Evolutionary conservation across 2,113 vertebrate species (phyloP), one percentile per base, ranked within the genome.

Genomic region (Microcebus tavaratra): DNA sequence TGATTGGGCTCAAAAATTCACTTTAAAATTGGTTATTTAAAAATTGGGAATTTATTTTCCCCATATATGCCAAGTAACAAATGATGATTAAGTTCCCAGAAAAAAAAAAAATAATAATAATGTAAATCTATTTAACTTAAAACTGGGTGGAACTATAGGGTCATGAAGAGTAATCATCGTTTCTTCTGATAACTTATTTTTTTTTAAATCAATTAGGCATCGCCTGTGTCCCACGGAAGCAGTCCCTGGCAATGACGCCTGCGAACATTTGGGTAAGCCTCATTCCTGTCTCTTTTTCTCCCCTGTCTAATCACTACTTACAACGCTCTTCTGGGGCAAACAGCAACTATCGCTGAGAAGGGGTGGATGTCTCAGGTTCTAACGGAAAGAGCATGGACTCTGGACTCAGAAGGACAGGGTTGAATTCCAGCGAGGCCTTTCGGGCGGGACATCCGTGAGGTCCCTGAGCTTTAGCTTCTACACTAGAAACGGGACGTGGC

Each of bases 21-120:
- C 75, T 59, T 88, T 75, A 42, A 86, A 91, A 87, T 82, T 80
- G 72, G 11, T 80, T 87, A 80, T 79, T 92, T 76, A n/a, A n/a
- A 97, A 95, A 79, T 68, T 13, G 79, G 67, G 39, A 80, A 79
- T 96, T 55, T 2, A 82, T 82, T 96, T 68, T 70, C 42, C 48
- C 53, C 34, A 82, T 61, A 50, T 50, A 93, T 0, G 6, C 36
- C 50, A 94, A 94, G 45, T 42, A 65, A 78, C 20, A 92, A 92
- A 65, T 61, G 39, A 88, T 53, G 14, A 80, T 79, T 73, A 94
- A 53, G 8, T 85, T 90, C 34, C 84, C 25, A 45, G 53, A 57
- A 31, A 20, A 45, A 61, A 61, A 53, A 12, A 39, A 3, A 57
- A 31, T 15, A n/a, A 61, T 57, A 68, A 72, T 23, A 63, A 81